Evolutionary conservation across 1,140 invertebrate genomes (phyloP), one percentile per base, ranked within the genome.

Genomic region (Solen grandis): DNA sequence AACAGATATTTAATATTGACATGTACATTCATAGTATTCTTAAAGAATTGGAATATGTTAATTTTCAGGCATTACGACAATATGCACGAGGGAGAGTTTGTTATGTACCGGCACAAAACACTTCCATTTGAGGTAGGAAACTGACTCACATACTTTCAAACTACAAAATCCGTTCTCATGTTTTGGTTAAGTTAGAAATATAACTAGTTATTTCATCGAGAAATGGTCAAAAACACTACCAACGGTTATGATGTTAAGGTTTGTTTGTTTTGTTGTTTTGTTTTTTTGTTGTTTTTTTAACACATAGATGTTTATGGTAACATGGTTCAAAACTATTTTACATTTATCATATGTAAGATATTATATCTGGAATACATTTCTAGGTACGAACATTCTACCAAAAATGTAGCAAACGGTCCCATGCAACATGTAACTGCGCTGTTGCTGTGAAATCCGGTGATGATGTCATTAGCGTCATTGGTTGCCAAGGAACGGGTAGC

Each of bases 341-440:
- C n/a, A n/a, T n/a, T n/a, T n/a, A n/a, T n/a, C n/a, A n/a, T n/a
- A n/a, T n/a, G n/a, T n/a, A n/a, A n/a, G n/a, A n/a, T n/a, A n/a
- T n/a, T n/a, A n/a, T n/a, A n/a, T n/a, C n/a, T n/a, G n/a, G n/a
- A n/a, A 2, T n/a, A 27, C 22, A 22, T 27, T 69, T 83, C 22
- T 41, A 87, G 85, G 85, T 89, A 13, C 60, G 88, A 59, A 84
- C 82, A 8, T 31, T 66, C 2, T 86, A 87, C 50, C 62, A 59
- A 5, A 85, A 84, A 31, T 87, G 86, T 31, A 84, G 76, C 35
- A 70, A 31, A 19, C 33, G 72, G 33, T 57, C 78, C 19, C 52
- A 82, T 13, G 83, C 86, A 8, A 84, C 88, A 13, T 92, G 91
- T 77, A 92, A 92, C 75, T 90, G 90, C 80, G 91, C 85, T n/a